These are phyloP conservation scores for Caenorhabditis afra DNA, from an alignment of 2,888 invertebrate genomes.

Conservation along the genomic window DNA sequence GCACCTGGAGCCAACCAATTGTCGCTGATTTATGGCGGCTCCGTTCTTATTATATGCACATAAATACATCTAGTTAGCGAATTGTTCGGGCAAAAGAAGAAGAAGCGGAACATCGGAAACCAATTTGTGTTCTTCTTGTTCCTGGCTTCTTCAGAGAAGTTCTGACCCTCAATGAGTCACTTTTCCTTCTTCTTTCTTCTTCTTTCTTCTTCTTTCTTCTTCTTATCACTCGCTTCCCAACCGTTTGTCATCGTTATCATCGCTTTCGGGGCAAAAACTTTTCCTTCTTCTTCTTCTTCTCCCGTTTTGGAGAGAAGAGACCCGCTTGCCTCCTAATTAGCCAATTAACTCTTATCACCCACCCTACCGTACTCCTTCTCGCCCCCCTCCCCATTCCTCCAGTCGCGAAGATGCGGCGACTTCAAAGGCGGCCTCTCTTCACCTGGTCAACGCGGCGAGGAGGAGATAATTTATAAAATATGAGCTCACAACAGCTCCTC, in stretches of 20 bases:
- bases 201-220: background rate
- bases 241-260: slow-evolving; percentile 48
- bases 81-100: background rate
- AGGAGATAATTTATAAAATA: slow-evolving; percentile 51
- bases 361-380: slow-evolving; percentile 17
- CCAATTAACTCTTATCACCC: slow-evolving; percentile 47
- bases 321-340: slow-evolving; percentile 1
- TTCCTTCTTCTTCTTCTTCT: background rate
- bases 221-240: slow-evolving; percentile 25
- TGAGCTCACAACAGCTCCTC: slow-evolving; percentile 21
- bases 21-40: slow-evolving; percentile 30
- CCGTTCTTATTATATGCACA: slow-evolving; percentile 17
- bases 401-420: slow-evolving; percentile 10
- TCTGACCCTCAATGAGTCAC: too few relatives aligned
- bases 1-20: slow-evolving; percentile 11
- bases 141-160: too few relatives aligned
- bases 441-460: slow-evolving; percentile 34
- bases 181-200: too few relatives aligned
- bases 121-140: slow-evolving; percentile 47
- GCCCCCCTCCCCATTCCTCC: slow-evolving; percentile 13
- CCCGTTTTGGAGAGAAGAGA: slow-evolving; percentile 11
- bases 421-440: slow-evolving; percentile 40
- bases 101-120: slow-evolving; percentile 35
- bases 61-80: slow-evolving; percentile 35
- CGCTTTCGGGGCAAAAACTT: slow-evolving; percentile 1